Evolutionary conservation across 2,888 invertebrate species (phyloP).

Genomic region (Caenorhabditis sp.): DNA sequence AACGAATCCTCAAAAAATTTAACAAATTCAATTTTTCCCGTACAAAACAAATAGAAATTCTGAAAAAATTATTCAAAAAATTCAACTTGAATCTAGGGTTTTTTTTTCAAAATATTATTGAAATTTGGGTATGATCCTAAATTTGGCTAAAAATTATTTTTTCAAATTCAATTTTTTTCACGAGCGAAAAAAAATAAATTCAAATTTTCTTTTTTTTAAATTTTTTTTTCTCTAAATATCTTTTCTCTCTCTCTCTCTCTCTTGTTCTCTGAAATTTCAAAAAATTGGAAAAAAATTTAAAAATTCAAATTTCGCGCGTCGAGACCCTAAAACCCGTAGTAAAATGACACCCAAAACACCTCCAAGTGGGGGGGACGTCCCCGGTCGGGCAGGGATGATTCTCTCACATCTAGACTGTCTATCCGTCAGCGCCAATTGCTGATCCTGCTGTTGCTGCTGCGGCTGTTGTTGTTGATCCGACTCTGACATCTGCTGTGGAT

Average conservation of each 20-base stretch:
- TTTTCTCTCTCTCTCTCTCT: too few species aligned
- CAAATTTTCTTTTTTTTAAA: not conserved
- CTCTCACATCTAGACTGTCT: not conserved
- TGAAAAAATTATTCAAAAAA: constrained; percentile 1
- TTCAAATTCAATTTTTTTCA: too few species aligned
- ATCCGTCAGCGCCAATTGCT: constrained; percentile 29
- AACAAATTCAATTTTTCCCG: too few species aligned
- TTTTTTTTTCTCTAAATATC: not conserved
- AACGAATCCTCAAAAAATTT: too few species aligned
- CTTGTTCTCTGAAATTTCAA: too few species aligned
- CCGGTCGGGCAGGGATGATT: too few species aligned
- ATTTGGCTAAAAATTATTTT: not conserved
- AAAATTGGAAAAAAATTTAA: not conserved
- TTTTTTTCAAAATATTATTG: not conserved
- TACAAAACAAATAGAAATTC: too few species aligned
- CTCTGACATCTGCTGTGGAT: too few species aligned
- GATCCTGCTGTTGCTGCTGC: not conserved
- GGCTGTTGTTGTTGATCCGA: too few species aligned
- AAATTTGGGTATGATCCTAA: too few species aligned
- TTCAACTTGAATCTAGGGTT: not conserved
- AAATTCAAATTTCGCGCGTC: not conserved
- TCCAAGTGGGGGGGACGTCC: too few species aligned
- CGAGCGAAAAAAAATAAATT: constrained; percentile 7
- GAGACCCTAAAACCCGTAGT: not conserved
- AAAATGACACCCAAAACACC: too few species aligned